Evolutionary conservation across 2,113 vertebrate species (phyloP), one percentile per base, ranked within the genome.

Genomic region (Ageneiosus marmoratus): DNA sequence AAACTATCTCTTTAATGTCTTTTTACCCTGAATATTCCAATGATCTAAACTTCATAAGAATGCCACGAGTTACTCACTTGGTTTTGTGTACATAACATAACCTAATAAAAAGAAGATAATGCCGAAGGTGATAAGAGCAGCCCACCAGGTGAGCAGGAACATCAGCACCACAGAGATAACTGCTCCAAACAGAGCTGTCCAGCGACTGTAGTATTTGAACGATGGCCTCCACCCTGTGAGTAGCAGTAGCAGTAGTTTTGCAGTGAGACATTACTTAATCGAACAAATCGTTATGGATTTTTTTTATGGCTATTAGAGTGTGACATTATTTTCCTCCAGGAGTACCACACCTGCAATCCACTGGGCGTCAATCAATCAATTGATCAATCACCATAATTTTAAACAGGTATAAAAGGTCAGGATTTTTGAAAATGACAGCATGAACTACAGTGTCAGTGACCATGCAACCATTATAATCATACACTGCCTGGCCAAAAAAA

Each of bases 131-230:
- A 84, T 65, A n/a, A 95, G 89, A 32, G 92, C 93, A 0, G 92
- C 90, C 94, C 91, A 93, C 93, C 94, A 96, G 9, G 89, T 94
- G 6, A 96, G 90, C 67, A 95, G 82, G 87, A 95, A 95, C 93
- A 94, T 94, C 80, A 95, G 91, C 41, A 94, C 87, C 18, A 94
- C 87, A 1, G 90, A 94, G 72, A 93, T 75, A n/a, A 93, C 80
- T 0, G 92, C 90, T 0, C 92, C 94, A 53, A 95, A 92, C 77
- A 94, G 82, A 48, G 93, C 91, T 0, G 89, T 90, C 94, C 93
- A 95, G 78, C 87, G 90, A 55, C 77, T 94, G 89, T 92, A 95
- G 86, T 90, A 94, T 29, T 87, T 89, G 77, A 95, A 95, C 0
- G 91, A 91, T 0, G 93, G 92, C 50, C 91, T 90, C 93, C 94